Evolutionary conservation across 2,113 vertebrate species (phyloP).

Genomic region (Bos javanicus): DNA sequence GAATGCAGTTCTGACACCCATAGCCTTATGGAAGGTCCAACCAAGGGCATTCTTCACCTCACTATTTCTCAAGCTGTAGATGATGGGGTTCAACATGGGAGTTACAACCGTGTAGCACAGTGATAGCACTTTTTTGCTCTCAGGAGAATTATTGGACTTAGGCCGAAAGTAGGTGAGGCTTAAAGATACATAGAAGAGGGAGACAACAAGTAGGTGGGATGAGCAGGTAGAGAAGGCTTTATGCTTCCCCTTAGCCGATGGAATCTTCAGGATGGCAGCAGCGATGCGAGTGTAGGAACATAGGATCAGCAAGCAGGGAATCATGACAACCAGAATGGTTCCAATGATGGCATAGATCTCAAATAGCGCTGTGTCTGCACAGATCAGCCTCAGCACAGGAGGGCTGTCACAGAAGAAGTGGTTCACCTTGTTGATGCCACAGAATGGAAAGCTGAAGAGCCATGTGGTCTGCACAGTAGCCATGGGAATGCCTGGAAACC

Average conservation of each 20-base stretch:
- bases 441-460: constrained; percentile 67
- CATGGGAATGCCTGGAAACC: constrained; percentile 34
- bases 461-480: constrained; percentile 6
- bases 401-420: constrained; percentile 73
- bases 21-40: background rate
- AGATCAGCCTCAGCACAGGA: constrained; percentile 63
- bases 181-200: constrained; percentile 69
- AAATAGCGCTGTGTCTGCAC: constrained; percentile 61
- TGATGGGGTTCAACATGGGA: constrained; percentile 70
- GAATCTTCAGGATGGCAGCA: constrained; percentile 65
- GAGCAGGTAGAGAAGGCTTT: constrained; percentile 76
- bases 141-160: constrained; percentile 66
- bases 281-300: constrained; percentile 60
- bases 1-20: background rate
- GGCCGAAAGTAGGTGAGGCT: constrained; percentile 67
- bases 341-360: constrained; percentile 65
- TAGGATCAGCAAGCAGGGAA: constrained; percentile 61
- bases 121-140: constrained; percentile 69
- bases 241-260: constrained; percentile 53
- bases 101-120: constrained; percentile 72
- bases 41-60: constrained; percentile 57
- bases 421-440: constrained; percentile 61
- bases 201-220: constrained; percentile 74
- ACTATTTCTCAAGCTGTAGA: constrained; percentile 67
- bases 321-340: constrained; percentile 61